A percentile compares a stretch with the other conserved stretches of the same genome.
Evolutionary conservation across 2,113 vertebrate species (phyloP).

Genomic region (Pteropus alecto): DNA sequence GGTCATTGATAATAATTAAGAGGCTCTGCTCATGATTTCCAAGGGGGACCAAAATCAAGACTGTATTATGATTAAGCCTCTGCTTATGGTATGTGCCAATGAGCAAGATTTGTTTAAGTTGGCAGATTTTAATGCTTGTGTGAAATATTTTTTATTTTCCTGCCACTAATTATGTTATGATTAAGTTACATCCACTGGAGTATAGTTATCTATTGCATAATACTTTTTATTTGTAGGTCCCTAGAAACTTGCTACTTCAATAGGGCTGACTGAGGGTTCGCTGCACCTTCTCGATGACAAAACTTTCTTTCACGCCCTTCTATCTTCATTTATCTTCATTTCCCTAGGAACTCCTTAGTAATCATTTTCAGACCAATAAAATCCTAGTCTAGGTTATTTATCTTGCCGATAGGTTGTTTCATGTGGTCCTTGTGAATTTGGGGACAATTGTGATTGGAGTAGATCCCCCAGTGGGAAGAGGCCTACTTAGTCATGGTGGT

Average conservation of each 20-base stretch:
- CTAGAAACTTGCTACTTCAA: slow-evolving; percentile 59
- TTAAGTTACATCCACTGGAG: slow-evolving; percentile 70
- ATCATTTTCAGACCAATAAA: slow-evolving; percentile 55
- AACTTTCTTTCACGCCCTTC: slow-evolving; percentile 42
- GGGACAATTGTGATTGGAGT: background rate
- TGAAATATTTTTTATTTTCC: slow-evolving; percentile 67
- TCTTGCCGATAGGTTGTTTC: slow-evolving; percentile 24
- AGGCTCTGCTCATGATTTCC: slow-evolving; percentile 32
- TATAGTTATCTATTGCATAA: slow-evolving; percentile 71
- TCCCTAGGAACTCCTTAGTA: slow-evolving; percentile 37
- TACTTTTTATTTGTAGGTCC: slow-evolving; percentile 54
- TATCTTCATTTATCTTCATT: slow-evolving; percentile 47
- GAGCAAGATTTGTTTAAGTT: slow-evolving; percentile 71
- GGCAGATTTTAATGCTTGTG: slow-evolving; percentile 67
- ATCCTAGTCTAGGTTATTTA: slow-evolving; percentile 41
- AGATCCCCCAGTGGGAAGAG: background rate
- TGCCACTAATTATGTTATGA: slow-evolving; percentile 72
- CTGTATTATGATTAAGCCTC: slow-evolving; percentile 53
- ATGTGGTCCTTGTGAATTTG: slow-evolving; percentile 29
- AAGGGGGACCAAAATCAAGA: slow-evolving; percentile 29
- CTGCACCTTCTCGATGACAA: slow-evolving; percentile 31
- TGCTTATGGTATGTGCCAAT: slow-evolving; percentile 57
- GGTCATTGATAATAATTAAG: slow-evolving; percentile 65
- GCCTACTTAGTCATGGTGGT: fast-evolving
- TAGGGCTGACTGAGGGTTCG: slow-evolving; percentile 47